These are phyloP conservation scores for Pseudochromis fuscus DNA, from an alignment of 2,797 vertebrate genomes.

Conservation along the genomic window DNA sequence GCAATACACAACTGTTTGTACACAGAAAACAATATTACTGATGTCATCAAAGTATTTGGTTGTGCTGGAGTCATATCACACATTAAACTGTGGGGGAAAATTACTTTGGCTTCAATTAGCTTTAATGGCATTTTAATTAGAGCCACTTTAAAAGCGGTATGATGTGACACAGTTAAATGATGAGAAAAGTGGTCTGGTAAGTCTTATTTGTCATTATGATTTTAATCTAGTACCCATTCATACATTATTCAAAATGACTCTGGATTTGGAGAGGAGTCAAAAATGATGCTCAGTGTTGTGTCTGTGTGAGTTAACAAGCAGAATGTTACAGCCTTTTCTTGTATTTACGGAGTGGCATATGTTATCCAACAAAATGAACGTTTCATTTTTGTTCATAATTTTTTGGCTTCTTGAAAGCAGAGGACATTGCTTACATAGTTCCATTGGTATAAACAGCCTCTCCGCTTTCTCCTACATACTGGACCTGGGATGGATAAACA, in stretches of 20 bases:
- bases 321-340: background rate
- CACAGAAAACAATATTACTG: background rate
- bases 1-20: background rate
- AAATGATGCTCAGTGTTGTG: background rate
- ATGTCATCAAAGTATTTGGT: constrained; percentile 1
- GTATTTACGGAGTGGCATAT: background rate
- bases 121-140: constrained; percentile 49
- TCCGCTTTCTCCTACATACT: constrained; percentile 93
- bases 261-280: constrained; percentile 10
- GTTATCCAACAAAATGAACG: too few relatives aligned
- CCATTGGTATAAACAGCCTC: constrained; percentile 96
- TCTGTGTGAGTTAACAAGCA: constrained; percentile 9
- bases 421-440: constrained; percentile 89
- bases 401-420: background rate
- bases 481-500: constrained; percentile 94
- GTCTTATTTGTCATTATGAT: constrained; percentile 22
- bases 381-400: too few relatives aligned
- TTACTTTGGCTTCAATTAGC: constrained; percentile 32
- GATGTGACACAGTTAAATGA: constrained; percentile 29
- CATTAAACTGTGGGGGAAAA: constrained; percentile 15
- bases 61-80: constrained; percentile 18
- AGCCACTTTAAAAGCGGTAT: constrained; percentile 37
- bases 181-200: constrained; percentile 32
- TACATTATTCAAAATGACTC: constrained; percentile 27
- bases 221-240: constrained; percentile 33